phyloP scores from a whole-genome alignment of 1,140 invertebrate genomes.

The Cotesia vestalis region DNA sequence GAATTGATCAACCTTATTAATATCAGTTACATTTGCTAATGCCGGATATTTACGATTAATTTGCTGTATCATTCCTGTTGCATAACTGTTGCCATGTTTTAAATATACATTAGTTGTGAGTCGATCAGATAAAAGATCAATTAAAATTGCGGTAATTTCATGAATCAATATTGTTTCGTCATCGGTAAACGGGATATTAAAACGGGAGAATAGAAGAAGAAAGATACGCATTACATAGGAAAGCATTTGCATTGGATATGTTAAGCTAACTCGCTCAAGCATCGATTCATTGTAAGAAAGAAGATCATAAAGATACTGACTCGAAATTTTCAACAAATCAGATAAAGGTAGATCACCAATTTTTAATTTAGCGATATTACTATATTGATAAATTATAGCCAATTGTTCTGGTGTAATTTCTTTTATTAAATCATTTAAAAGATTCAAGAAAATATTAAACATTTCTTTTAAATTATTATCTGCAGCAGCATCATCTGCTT shows the following conservation, averaged over 20 bases:
- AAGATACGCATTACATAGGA: background rate
- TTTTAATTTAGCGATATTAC: background rate
- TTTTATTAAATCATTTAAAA: background rate
- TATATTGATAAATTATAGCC: background rate
- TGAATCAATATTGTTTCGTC: background rate
- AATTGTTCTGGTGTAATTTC: conserved; percentile 7
- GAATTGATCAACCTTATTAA: background rate
- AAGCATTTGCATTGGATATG: conserved; percentile 9
- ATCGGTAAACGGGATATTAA: background rate
- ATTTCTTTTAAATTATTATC: background rate
- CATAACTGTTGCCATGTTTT: background rate
- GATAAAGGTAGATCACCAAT: background rate
- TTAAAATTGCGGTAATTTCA: background rate
- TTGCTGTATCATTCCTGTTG: background rate
- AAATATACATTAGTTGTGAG: background rate
- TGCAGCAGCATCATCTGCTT: background rate
- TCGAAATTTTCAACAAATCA: background rate
- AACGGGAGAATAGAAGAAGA: background rate
- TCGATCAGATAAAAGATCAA: conserved; percentile 2
- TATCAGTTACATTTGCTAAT: background rate
- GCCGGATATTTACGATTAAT: background rate
- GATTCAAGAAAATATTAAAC: background rate
- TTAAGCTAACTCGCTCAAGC: background rate
- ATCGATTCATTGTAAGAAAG: background rate
- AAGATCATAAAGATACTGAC: background rate